Conservation (phyloP, 2,113 vertebrate species). For the Mohoua ochrocephala region DNA sequence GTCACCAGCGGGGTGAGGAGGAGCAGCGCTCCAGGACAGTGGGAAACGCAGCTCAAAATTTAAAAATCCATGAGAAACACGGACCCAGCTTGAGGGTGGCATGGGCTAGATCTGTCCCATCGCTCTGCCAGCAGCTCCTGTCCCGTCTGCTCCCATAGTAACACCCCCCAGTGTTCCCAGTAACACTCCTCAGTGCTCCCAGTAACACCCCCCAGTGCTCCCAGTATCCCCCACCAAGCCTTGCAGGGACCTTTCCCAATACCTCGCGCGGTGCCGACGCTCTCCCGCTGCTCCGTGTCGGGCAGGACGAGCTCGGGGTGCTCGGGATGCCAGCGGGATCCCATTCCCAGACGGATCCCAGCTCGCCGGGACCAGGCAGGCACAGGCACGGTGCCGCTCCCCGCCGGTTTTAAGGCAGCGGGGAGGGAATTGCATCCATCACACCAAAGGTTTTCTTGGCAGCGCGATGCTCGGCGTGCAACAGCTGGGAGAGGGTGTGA, state of each 20-base stretch:
- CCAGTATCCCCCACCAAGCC: not conserved
- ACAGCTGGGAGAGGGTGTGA: slow-evolving; percentile 65
- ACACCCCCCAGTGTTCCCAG: not conserved
- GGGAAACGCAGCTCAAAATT: accelerated
- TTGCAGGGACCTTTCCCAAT: not conserved
- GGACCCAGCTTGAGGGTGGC: too few species aligned
- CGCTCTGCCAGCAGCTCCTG: accelerated
- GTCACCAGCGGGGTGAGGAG: accelerated
- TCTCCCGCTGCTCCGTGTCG: not conserved
- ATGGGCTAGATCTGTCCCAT: not conserved
- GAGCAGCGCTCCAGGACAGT: accelerated
- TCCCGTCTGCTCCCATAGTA: accelerated
- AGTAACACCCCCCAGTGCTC: not conserved
- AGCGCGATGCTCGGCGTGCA: not conserved
- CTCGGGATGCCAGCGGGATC: not conserved
- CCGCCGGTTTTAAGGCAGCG: not conserved
- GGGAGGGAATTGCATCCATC: not conserved
- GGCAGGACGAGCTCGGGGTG: not conserved
- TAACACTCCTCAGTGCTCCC: not conserved
- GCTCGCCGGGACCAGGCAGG: not conserved
- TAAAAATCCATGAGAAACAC: accelerated
- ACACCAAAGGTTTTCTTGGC: not conserved
- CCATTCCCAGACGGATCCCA: not conserved
- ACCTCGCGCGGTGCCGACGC: not conserved
- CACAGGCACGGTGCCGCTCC: not conserved